Percentiles rank a stretch among this genome's conserved stretches.
These are phyloP conservation scores for Limnephilus auricula DNA, from an alignment of 2,888 invertebrate genomes.

Conservation along the genomic window DNA sequence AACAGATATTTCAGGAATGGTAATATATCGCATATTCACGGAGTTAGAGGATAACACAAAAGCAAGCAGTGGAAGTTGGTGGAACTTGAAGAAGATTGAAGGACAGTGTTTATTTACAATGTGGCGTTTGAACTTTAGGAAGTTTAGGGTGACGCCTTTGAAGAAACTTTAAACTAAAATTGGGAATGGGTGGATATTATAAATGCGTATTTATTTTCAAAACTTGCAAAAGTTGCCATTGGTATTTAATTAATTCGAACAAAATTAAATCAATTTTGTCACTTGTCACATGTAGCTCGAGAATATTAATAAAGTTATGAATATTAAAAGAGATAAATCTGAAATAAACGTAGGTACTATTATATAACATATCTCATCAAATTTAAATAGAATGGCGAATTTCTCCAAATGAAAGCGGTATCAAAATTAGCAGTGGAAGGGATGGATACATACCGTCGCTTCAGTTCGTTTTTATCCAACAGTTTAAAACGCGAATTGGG, in stretches of 20 bases:
- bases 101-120: conserved; percentile 60
- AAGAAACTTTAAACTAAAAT: conserved; percentile 50
- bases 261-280: neutral
- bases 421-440: no score
- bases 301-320: neutral
- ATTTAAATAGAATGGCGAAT: neutral
- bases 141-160: conserved; percentile 45
- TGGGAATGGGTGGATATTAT: neutral
- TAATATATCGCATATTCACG: conserved; percentile 35
- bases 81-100: conserved; percentile 54
- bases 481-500: no score
- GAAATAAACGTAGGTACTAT: neutral
- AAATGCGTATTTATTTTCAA: neutral
- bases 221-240: neutral
- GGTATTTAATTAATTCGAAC: neutral
- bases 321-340: neutral
- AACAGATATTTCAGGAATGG: neutral
- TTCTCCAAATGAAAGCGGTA: neutral
- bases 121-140: conserved; percentile 41
- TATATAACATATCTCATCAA: neutral
- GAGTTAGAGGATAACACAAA: conserved; percentile 43
- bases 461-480: no score
- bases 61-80: conserved; percentile 52
- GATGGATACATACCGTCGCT: no score
- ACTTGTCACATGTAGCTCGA: neutral